Conservation (phyloP, 2,113 vertebrate species). For the Carettochelys insculpta region DNA sequence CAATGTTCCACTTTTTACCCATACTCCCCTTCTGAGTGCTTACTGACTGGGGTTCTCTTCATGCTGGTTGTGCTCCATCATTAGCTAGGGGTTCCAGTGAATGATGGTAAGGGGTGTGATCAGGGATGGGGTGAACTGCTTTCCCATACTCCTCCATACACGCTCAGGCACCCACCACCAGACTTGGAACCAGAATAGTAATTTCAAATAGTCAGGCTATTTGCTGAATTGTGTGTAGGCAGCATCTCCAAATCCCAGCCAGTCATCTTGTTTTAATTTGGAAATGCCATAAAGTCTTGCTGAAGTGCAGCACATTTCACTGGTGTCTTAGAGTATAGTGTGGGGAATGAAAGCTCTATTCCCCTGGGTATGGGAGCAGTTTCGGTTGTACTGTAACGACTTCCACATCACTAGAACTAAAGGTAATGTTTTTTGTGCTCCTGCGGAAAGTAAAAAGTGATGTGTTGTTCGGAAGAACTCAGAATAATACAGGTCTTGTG, state of each 20-base stretch:
- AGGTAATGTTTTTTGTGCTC: neutral
- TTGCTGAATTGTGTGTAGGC: neutral
- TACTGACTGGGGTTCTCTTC: rapidly evolving
- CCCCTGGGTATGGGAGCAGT: neutral
- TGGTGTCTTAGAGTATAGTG: neutral
- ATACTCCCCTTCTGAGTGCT: neutral
- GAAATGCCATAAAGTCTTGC: neutral
- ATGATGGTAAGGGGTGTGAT: neutral
- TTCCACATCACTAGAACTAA: neutral
- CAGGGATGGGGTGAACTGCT: rapidly evolving
- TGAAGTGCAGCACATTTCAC: neutral
- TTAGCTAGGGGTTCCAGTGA: neutral
- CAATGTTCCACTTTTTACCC: neutral
- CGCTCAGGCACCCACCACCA: neutral
- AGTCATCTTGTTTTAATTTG: neutral
- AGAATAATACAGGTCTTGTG: too few species aligned
- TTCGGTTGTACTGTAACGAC: neutral
- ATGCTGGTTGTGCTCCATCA: neutral
- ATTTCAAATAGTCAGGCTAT: neutral
- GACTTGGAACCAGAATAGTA: neutral
- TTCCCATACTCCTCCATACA: neutral
- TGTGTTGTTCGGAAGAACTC: neutral
- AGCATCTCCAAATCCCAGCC: neutral
- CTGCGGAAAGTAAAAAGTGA: neutral
- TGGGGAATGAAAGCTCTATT: neutral